Evolutionary conservation across 2,888 invertebrate species (phyloP).

Genomic region (Drosophila anomalipes): DNA sequence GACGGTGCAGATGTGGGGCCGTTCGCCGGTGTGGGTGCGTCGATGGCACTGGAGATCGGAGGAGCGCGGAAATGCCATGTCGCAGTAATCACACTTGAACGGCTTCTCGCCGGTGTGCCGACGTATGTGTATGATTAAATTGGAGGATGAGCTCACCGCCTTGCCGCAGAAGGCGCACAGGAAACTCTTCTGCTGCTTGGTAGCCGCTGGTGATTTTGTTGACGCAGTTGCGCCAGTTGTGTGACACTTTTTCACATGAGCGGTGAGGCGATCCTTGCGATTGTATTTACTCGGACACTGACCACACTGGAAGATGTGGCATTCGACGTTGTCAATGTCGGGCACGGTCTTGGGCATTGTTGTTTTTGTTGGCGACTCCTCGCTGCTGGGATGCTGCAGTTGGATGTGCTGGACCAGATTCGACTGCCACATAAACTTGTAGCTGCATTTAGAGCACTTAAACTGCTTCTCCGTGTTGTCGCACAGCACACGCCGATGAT

Average conservation of each 20-base stretch:
- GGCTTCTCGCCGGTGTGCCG: slow-evolving; percentile 89
- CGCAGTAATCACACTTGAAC: slow-evolving; percentile 88
- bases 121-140: slow-evolving; percentile 89
- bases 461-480: slow-evolving; percentile 78
- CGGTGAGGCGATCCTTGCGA: slow-evolving; percentile 82
- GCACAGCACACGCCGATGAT: slow-evolving; percentile 86
- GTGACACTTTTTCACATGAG: slow-evolving; percentile 81
- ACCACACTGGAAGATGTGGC: slow-evolving; percentile 78
- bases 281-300: slow-evolving; percentile 83
- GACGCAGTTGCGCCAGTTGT: slow-evolving; percentile 14
- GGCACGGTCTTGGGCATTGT: neutral
- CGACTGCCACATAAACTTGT: slow-evolving; percentile 84
- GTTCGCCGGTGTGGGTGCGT: slow-evolving; percentile 88
- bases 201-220: neutral
- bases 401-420: slow-evolving; percentile 80
- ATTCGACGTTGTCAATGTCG: slow-evolving; percentile 9
- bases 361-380: neutral
- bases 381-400: slow-evolving; percentile 57
- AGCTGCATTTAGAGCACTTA: slow-evolving; percentile 78
- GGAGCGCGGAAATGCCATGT: slow-evolving; percentile 88
- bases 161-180: slow-evolving; percentile 88
- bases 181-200: slow-evolving; percentile 84
- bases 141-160: slow-evolving; percentile 88
- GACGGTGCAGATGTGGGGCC: slow-evolving; percentile 86
- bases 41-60: slow-evolving; percentile 88